These are phyloP conservation scores for Augochlora pura DNA, from an alignment of 1,140 invertebrate genomes.

Conservation along the genomic window DNA sequence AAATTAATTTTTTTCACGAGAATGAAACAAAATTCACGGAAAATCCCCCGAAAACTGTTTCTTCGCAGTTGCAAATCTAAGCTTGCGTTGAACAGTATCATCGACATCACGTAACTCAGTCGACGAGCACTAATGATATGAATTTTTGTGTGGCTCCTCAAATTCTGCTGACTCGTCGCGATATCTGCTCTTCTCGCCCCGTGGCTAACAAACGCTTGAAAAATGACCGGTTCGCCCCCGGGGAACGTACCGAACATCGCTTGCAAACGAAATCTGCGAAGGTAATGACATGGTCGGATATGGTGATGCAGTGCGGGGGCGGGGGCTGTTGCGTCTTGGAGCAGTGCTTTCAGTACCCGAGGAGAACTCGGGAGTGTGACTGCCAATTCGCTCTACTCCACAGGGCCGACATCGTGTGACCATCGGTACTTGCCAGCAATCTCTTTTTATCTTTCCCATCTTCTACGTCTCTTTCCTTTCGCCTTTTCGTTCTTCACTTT, in stretches of 20 bases:
- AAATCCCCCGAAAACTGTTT: no score
- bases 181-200: background rate
- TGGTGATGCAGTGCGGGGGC: slow-evolving; percentile 80
- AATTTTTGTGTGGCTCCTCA: slow-evolving; percentile 26
- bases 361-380: slow-evolving; percentile 88
- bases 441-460: slow-evolving; percentile 57
- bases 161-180: slow-evolving; percentile 7
- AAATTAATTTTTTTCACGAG: no score
- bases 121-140: slow-evolving; percentile 15
- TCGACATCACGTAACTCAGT: background rate
- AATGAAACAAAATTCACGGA: no score
- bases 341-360: slow-evolving; percentile 90
- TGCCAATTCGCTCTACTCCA: slow-evolving; percentile 93
- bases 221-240: slow-evolving; percentile 35
- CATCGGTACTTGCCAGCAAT: slow-evolving; percentile 73
- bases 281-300: slow-evolving; percentile 79
- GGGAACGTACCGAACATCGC: slow-evolving; percentile 45
- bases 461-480: slow-evolving; percentile 41
- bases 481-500: slow-evolving; percentile 4
- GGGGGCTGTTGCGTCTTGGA: slow-evolving; percentile 91
- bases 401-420: slow-evolving; percentile 86
- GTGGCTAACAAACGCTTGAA: slow-evolving; percentile 33
- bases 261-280: slow-evolving; percentile 55
- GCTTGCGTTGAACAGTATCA: background rate
- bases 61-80: no score